Conservation (phyloP, 35 echinoderm and acorn worm genomes). For the Amphiura filiformis region DNA sequence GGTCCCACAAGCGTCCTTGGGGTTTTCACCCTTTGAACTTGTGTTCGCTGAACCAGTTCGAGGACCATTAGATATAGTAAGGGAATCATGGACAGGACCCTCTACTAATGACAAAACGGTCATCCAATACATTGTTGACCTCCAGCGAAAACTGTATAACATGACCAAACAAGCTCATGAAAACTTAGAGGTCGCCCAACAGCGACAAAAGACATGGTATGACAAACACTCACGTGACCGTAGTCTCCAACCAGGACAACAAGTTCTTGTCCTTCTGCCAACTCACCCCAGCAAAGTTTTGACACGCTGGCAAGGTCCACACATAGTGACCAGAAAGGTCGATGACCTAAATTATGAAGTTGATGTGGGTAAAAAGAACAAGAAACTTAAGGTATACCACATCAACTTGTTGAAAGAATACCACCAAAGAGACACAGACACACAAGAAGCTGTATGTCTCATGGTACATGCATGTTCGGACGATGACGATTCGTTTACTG, state of each 20-base stretch:
- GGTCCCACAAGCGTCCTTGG: not conserved
- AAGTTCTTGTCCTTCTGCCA: not conserved
- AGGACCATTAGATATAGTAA: not conserved
- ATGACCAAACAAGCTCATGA: not conserved
- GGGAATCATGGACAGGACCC: not conserved
- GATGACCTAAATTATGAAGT: not conserved
- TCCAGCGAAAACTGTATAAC: not conserved
- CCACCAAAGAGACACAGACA: not conserved
- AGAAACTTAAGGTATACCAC: not conserved
- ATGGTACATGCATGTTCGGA: not conserved
- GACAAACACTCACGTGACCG: not conserved
- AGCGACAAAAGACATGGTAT: not conserved
- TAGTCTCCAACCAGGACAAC: not conserved
- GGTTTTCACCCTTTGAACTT: conserved; percentile 22
- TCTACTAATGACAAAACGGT: not conserved
- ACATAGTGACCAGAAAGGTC: not conserved
- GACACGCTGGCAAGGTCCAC: not conserved
- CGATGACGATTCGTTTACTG: not conserved
- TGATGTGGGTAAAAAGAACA: not conserved
- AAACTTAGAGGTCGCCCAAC: not conserved
- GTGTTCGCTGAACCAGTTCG: not conserved
- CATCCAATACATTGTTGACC: not conserved
- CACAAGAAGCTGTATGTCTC: not conserved
- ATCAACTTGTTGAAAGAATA: not conserved
- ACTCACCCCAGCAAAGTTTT: not conserved